Conservation (phyloP, 2,797 vertebrate genomes). For the Acanthopagrus latus region DNA sequence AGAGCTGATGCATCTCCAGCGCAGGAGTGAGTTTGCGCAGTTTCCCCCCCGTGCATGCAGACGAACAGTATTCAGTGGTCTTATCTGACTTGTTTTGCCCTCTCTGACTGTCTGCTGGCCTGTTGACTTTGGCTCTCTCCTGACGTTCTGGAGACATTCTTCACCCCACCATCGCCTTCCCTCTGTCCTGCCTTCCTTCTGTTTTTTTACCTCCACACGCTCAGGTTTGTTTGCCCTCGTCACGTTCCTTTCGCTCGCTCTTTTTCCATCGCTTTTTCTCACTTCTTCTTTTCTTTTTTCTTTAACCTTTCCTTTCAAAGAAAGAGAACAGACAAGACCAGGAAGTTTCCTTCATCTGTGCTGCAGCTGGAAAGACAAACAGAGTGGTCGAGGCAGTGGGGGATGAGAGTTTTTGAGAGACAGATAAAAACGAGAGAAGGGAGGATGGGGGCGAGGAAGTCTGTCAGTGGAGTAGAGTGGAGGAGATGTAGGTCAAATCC, state of each 20-base stretch:
- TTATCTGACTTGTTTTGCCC: conserved; percentile 43
- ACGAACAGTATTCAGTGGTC: neutral
- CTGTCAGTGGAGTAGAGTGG: conserved; percentile 30
- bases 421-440: conserved; percentile 10
- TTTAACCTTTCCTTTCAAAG: neutral
- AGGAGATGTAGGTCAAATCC: conserved; percentile 72
- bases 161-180: conserved; percentile 9
- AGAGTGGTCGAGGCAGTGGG: conserved; percentile 18
- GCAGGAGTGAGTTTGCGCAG: conserved; percentile 2
- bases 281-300: neutral
- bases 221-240: conserved; percentile 50
- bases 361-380: conserved; percentile 62
- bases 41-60: neutral
- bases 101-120: conserved; percentile 51
- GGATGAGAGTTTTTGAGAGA: conserved; percentile 1
- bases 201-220: conserved; percentile 16
- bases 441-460: conserved; percentile 1
- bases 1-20: conserved; percentile 18
- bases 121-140: conserved; percentile 67
- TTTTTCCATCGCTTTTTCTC: neutral
- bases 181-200: conserved; percentile 1
- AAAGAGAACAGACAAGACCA: conserved; percentile 33
- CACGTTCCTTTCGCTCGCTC: neutral
- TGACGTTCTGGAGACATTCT: conserved; percentile 46
- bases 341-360: conserved; percentile 62